Conservation (phyloP, 2,113 vertebrate species). For the Pogonocichla stellata region DNA sequence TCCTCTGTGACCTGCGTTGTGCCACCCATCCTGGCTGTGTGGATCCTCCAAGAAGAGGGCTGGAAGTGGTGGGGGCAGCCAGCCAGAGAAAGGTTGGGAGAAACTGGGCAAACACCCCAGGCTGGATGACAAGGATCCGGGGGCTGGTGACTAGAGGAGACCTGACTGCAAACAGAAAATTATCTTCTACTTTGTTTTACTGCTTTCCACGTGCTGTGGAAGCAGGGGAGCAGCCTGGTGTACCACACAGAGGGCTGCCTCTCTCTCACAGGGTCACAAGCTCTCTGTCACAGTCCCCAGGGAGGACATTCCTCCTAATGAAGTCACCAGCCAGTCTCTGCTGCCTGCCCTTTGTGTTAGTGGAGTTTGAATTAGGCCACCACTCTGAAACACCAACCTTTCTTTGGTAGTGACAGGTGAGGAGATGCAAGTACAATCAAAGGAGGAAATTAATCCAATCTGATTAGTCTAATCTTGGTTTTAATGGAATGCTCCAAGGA, state of each 20-base stretch:
- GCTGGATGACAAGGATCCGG: neutral
- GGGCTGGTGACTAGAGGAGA: neutral
- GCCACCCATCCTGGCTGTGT: neutral
- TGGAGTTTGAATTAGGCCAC: neutral
- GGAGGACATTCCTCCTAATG: neutral
- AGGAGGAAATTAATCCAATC: neutral
- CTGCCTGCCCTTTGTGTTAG: neutral
- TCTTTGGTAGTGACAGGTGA: neutral
- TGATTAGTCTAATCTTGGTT: neutral
- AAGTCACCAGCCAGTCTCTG: neutral
- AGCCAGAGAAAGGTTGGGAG: neutral
- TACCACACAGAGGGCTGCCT: neutral
- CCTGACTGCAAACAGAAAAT: neutral
- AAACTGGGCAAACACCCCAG: neutral
- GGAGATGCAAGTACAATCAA: neutral
- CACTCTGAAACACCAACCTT: neutral
- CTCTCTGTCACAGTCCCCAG: neutral
- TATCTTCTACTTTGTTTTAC: neutral
- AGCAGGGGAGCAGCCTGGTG: neutral
- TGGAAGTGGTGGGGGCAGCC: fast-evolving
- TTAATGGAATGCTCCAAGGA: neutral
- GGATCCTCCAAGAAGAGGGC: neutral
- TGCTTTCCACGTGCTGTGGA: neutral
- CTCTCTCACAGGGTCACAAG: neutral
- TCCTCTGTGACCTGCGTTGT: neutral